Evolutionary conservation across 2,113 vertebrate species (phyloP).

Genomic region (Chrysochloris asiatica): DNA sequence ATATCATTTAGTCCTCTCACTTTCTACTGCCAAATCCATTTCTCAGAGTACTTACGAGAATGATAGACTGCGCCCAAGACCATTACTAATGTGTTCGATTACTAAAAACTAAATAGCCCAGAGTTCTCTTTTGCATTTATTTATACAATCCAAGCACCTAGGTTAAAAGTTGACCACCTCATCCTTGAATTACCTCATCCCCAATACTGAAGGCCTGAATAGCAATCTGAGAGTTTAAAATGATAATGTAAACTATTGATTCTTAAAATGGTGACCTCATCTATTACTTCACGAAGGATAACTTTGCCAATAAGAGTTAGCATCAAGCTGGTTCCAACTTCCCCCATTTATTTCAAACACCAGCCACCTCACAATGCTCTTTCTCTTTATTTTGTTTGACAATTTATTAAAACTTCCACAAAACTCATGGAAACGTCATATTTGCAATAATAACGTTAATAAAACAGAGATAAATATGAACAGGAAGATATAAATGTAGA

Average conservation of each 20-base stretch:
- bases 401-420: not conserved
- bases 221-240: not conserved
- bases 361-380: not conserved
- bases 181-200: not conserved
- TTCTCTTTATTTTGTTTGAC: not conserved
- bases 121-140: not conserved
- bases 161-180: not conserved
- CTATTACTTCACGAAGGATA: not conserved
- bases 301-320: not conserved
- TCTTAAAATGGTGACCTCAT: not conserved
- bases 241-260: not conserved
- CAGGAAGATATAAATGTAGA: not conserved
- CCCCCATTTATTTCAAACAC: not conserved
- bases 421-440: not conserved
- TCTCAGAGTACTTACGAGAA: not conserved
- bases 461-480: not conserved
- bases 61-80: not conserved
- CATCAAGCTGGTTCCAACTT: not conserved
- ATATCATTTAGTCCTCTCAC: not conserved
- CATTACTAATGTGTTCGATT: not conserved
- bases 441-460: not conserved
- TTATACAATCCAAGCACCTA: not conserved
- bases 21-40: not conserved
- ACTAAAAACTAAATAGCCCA: conserved; percentile 17
- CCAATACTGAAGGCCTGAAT: not conserved